phyloP scores from a whole-genome alignment of 1,140 invertebrate genomes.

The Bombus confusus region DNA sequence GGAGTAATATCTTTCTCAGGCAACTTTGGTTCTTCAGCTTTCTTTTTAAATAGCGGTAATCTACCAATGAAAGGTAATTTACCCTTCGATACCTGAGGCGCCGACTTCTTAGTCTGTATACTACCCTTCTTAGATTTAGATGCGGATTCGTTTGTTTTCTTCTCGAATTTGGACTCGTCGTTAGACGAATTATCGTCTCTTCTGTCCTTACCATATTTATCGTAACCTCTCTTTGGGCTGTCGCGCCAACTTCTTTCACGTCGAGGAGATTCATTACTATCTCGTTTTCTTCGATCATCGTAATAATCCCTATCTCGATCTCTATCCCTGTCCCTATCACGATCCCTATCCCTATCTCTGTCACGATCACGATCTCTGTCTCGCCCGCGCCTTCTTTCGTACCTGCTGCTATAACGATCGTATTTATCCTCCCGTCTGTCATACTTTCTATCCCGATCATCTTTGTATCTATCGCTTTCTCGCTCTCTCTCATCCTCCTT shows the following conservation, averaged over 20 bases:
- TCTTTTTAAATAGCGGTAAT: constrained; percentile 87
- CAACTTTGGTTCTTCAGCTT: constrained; percentile 79
- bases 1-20: constrained; percentile 79
- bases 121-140: constrained; percentile 73
- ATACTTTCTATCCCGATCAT: constrained; percentile 76
- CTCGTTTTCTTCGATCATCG: constrained; percentile 77
- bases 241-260: constrained; percentile 77
- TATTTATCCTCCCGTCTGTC: constrained; percentile 80
- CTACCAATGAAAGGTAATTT: constrained; percentile 88
- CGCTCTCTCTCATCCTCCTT: constrained; percentile 68
- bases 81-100: constrained; percentile 74
- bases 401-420: constrained; percentile 77
- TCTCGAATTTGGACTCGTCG: constrained; percentile 81
- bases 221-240: constrained; percentile 78
- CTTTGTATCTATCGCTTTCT: constrained; percentile 73
- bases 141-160: constrained; percentile 74
- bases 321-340: constrained; percentile 70
- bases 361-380: constrained; percentile 74
- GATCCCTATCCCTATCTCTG: constrained; percentile 69
- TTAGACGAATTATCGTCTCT: constrained; percentile 75
- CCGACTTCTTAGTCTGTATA: constrained; percentile 67
- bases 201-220: constrained; percentile 77
- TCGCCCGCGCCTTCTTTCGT: constrained; percentile 77
- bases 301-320: constrained; percentile 77
- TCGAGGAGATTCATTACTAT: constrained; percentile 76